Evolutionary conservation across 2,797 vertebrate genomes (phyloP).

Genomic region (Mormyrops boulengeri): DNA sequence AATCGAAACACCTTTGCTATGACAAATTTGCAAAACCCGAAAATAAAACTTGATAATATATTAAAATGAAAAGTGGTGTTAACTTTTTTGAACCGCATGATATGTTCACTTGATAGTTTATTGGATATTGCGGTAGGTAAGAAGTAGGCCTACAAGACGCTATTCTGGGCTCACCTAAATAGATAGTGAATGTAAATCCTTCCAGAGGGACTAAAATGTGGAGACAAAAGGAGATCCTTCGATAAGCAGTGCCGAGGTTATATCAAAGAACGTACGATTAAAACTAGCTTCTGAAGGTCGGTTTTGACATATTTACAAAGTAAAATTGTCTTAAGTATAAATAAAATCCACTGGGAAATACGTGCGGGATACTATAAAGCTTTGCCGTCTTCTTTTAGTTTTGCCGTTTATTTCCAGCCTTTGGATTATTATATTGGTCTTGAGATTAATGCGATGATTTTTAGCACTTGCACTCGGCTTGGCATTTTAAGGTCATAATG

Average conservation of each 20-base stretch:
- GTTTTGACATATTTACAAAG: not conserved
- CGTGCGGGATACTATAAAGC: not conserved
- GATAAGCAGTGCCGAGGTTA: not conserved
- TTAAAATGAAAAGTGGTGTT: not conserved
- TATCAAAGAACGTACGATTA: not conserved
- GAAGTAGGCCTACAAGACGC: not conserved
- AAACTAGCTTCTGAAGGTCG: not conserved
- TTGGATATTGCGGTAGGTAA: not conserved
- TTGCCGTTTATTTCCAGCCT: not conserved
- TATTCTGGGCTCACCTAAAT: not conserved
- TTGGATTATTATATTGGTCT: not conserved
- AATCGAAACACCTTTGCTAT: not conserved
- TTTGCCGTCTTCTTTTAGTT: not conserved
- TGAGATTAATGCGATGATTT: not conserved
- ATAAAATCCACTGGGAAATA: not conserved
- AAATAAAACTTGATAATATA: not conserved
- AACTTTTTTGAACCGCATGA: not conserved
- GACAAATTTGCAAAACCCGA: not conserved
- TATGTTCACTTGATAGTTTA: not conserved
- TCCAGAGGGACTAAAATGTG: not conserved
- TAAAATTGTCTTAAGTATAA: not conserved
- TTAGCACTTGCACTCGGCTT: not conserved
- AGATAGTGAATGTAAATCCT: slow-evolving; percentile 3
- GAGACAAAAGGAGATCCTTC: not conserved
- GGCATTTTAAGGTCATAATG: not conserved